These are phyloP conservation scores for Sarcoramphus papa DNA, from an alignment of 2,797 vertebrate genomes.

Conservation along the genomic window DNA sequence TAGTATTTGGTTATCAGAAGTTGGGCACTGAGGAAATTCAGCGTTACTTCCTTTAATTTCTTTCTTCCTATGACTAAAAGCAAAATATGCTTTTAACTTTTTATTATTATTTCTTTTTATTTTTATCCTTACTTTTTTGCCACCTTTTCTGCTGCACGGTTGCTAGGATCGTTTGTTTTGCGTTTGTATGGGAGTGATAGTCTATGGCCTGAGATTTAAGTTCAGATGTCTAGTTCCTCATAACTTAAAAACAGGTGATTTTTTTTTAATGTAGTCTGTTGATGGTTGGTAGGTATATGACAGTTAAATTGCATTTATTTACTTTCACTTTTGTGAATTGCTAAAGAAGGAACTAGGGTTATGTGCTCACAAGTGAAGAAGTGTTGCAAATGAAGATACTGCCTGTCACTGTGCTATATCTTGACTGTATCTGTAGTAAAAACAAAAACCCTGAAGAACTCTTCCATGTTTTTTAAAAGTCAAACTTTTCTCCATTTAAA, in stretches of 20 bases:
- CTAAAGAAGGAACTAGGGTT: neutral
- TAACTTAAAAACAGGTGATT: neutral
- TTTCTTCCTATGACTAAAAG: neutral
- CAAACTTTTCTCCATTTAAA: neutral
- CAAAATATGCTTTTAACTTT: fast-evolving
- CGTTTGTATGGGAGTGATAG: neutral
- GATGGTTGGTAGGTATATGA: fast-evolving
- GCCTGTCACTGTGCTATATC: neutral
- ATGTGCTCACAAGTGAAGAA: neutral
- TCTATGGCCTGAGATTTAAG: neutral
- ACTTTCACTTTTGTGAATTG: no score
- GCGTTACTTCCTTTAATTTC: fast-evolving
- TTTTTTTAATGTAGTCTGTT: neutral
- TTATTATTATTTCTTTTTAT: fast-evolving
- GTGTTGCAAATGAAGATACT: neutral
- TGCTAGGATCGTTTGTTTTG: neutral
- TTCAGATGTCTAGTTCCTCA: neutral
- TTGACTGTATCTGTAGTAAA: neutral
- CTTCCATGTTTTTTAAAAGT: fast-evolving
- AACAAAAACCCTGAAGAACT: neutral
- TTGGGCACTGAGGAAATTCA: neutral
- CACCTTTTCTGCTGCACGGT: neutral
- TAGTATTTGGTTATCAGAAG: neutral
- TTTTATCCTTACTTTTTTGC: neutral
- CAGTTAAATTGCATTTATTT: neutral